Conservation (phyloP, 2,113 vertebrate species). For the Heterotilapia buettikoferi region DNA sequence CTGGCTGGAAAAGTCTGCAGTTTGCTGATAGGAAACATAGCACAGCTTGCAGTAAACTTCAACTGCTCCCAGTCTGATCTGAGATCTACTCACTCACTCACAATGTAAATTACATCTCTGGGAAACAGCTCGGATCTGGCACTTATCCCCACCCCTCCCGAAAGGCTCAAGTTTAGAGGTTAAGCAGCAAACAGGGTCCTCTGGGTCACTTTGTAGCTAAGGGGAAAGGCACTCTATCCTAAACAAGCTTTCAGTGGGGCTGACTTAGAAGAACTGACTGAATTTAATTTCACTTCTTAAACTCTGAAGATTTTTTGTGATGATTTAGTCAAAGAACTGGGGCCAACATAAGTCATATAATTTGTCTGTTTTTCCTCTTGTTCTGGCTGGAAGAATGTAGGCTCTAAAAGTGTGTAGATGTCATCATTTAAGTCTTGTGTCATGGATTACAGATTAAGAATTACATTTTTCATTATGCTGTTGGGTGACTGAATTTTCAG, state of each 20-base stretch:
- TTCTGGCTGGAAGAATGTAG: neutral
- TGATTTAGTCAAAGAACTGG: neutral
- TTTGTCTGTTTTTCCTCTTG: neutral
- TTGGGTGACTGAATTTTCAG: neutral
- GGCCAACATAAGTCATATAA: neutral
- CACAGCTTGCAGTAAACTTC: neutral
- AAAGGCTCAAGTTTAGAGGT: conserved; percentile 24
- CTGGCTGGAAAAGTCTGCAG: neutral
- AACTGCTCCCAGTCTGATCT: neutral
- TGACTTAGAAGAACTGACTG: neutral
- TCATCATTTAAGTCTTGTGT: neutral
- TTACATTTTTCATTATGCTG: neutral
- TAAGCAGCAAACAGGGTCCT: conserved; percentile 16
- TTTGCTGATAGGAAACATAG: conserved; percentile 1
- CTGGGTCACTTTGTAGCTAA: neutral
- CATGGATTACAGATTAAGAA: neutral
- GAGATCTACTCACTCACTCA: conserved; percentile 6
- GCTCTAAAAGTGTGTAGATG: neutral
- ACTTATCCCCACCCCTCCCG: neutral
- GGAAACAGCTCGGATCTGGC: neutral
- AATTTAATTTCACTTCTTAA: neutral
- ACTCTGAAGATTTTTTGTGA: neutral
- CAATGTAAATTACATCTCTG: conserved; percentile 24
- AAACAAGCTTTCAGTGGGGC: neutral
- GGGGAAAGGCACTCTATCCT: neutral